Conservation (phyloP, 2,113 vertebrate species). For the Donacobius atricapilla region DNA sequence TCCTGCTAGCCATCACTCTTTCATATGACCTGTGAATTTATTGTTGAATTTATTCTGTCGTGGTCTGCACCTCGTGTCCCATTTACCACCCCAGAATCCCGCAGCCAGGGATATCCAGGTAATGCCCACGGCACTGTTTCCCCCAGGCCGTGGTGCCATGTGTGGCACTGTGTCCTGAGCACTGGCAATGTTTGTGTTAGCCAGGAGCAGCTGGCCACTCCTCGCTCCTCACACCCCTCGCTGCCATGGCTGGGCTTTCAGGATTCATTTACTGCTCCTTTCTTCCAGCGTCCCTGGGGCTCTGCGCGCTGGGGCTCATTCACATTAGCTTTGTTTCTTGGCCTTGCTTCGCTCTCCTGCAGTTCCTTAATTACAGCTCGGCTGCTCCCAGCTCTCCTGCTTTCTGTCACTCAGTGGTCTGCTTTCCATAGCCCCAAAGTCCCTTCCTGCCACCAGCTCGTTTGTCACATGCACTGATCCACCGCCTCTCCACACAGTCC, state of each 20-base stretch:
- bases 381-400: neutral
- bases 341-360: neutral
- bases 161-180: neutral
- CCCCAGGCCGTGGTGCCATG: accelerated
- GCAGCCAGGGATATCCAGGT: neutral
- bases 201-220: neutral
- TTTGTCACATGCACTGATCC: neutral
- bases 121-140: neutral
- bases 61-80: neutral
- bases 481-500: neutral
- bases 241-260: neutral
- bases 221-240: neutral
- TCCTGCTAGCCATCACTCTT: neutral
- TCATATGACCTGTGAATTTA: neutral
- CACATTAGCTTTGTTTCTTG: neutral
- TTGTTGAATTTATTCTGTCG: accelerated
- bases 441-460: neutral
- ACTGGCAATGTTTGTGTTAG: neutral
- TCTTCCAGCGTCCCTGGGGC: neutral
- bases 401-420: neutral
- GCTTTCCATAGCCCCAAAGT: neutral
- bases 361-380: neutral
- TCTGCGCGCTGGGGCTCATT: accelerated
- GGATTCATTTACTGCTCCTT: accelerated
- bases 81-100: accelerated